Base-by-base conservation (phyloP, 2,113 vertebrate species). In the Dolichallabes microphthalmus region DNA sequence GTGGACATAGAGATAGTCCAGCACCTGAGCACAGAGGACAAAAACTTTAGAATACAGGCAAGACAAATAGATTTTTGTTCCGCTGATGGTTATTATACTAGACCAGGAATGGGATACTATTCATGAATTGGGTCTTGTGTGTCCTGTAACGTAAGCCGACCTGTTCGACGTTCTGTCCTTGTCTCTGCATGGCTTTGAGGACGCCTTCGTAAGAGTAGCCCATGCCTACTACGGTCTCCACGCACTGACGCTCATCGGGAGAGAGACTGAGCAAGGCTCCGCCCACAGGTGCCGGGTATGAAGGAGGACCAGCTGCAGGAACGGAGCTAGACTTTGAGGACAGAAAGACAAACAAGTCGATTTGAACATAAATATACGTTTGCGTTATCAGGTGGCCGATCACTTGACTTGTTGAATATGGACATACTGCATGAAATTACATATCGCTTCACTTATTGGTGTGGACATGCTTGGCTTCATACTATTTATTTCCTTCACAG, bases 111-210 rank as follows among this genome's bases (percentile, higher is more conserved):
- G 3, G 30, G 11, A 61, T 82, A 17, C 2, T 17, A 39, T 82
- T 58, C 53, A 60, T 19, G 19, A 45, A 45, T 45, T 7, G 20
- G 25, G n/a, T 73, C 32, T 60, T 64, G 58, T 0, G 12, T 53
- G 22, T 75, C 53, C 81, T 19, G 55, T 45, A 79, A 3, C 7
- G 86, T 52, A 35, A n/a, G 86, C 88, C 88, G 86, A 99, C 98
- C 96, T 98, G 97, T 88, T 99, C 98, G 90, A 99, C 95, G 75
- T 97, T 98, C 92, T 98, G 96, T 81, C 98, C 98, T 90, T 96
- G 97, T 94, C 95, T 97, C 93, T 97, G 98, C 97, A 99, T 98
- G 92, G 98, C 98, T 92, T 95, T 96, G 79, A 98, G 90, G 83
- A 98, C 97, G 0, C 95, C 96, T 82, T 98, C 96, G 0, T 96